Evolutionary conservation across 2,888 invertebrate genomes (phyloP).

Genomic region (Papilio elwesi): DNA sequence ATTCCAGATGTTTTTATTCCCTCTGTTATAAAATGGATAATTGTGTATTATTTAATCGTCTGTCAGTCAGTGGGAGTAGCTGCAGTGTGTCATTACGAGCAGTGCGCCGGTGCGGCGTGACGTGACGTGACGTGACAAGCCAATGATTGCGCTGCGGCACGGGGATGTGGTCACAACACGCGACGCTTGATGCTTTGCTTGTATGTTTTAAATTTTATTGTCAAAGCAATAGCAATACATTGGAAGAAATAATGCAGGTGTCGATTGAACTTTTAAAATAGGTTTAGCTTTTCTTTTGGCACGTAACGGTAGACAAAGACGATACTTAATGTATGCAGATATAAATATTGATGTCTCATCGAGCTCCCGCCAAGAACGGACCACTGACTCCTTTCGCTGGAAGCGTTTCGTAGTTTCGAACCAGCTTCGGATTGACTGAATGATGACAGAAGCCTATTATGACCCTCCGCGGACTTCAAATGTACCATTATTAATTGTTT

Average conservation of each 20-base stretch:
- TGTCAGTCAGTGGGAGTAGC: constrained; percentile 13
- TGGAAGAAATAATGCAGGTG: constrained; percentile 3
- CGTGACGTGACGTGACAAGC: constrained; percentile 12
- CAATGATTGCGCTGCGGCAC: constrained; percentile 28
- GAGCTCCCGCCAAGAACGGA: too few species aligned
- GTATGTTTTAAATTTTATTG: constrained; percentile 33
- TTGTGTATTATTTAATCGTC: constrained; percentile 4
- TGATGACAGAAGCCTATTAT: too few species aligned
- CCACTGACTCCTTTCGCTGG: too few species aligned
- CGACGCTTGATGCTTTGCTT: constrained; percentile 26
- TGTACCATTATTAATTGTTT: too few species aligned
- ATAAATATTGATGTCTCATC: too few species aligned
- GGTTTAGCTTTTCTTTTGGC: neutral
- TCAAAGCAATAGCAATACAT: constrained; percentile 1
- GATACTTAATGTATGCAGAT: too few species aligned
- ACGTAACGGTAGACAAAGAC: neutral
- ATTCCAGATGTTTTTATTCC: too few species aligned
- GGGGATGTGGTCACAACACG: constrained; percentile 24
- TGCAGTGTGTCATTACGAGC: constrained; percentile 5
- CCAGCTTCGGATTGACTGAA: too few species aligned
- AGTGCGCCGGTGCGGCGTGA: constrained; percentile 2
- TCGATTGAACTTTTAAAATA: constrained; percentile 6
- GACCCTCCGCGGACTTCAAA: too few species aligned
- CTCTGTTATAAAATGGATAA: neutral
- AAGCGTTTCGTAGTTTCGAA: too few species aligned